These are phyloP conservation scores for Machaerirhynchus nigripectus DNA, from an alignment of 2,113 vertebrate species.

Conservation along the genomic window DNA sequence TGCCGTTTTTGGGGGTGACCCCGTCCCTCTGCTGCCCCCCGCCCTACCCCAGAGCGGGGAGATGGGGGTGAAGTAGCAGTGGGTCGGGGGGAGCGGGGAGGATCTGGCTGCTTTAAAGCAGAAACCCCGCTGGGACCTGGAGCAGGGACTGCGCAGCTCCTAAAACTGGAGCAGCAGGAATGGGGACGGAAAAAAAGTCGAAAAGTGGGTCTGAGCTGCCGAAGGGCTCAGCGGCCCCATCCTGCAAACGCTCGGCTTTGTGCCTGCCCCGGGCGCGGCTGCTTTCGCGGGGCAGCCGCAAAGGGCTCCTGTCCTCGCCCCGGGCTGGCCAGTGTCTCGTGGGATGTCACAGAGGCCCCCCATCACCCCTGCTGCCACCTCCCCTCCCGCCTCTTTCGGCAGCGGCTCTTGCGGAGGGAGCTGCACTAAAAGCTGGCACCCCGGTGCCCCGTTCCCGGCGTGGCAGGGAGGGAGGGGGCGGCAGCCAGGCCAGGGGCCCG, in stretches of 20 bases:
- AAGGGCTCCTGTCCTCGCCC: not conserved
- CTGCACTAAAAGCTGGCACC: not conserved
- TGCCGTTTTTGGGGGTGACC: not conserved
- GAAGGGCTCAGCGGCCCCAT: not conserved
- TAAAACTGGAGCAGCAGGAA: constrained; percentile 48
- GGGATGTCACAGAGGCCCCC: not conserved
- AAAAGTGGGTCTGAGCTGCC: constrained; percentile 38
- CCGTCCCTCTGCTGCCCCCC: not conserved
- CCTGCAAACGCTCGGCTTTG: not conserved
- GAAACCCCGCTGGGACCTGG: not conserved
- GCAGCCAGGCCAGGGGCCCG: not conserved
- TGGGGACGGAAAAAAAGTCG: not conserved
- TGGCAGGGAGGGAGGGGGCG: not conserved
- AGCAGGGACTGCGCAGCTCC: not conserved
- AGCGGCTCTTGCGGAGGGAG: rapidly evolving
- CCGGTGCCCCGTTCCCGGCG: not conserved
- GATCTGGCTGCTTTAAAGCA: not conserved
- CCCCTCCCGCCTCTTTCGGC: not conserved
- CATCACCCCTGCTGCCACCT: rapidly evolving
- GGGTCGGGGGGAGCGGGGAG: not conserved
- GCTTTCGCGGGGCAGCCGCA: not conserved
- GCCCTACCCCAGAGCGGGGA: not conserved
- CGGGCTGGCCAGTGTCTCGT: not conserved
- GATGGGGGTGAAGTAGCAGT: not conserved
- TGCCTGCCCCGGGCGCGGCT: not conserved